These are phyloP conservation scores for Trissoscelio sp. DNA, from an alignment of 2,888 invertebrate species.

Conservation along the genomic window DNA sequence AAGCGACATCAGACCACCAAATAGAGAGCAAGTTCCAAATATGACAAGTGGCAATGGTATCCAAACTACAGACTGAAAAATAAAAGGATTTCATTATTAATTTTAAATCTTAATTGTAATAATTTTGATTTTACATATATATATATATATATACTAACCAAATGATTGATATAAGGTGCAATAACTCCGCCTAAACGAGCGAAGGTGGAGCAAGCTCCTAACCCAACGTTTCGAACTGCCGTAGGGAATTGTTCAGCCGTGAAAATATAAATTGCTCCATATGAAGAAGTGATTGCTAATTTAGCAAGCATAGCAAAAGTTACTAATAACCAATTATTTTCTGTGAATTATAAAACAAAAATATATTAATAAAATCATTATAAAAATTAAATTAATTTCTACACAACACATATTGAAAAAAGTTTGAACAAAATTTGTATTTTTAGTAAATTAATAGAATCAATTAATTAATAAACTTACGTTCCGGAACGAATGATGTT, in stretches of 20 bases:
- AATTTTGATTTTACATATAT: not conserved
- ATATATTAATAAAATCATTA: not conserved
- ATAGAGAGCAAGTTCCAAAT: conserved; percentile 85
- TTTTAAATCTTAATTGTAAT: not conserved
- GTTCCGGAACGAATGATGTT: conserved; percentile 85
- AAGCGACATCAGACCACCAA: conserved; percentile 85
- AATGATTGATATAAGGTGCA: conserved; percentile 86
- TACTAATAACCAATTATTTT: conserved; percentile 85
- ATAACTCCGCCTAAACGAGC: conserved; percentile 87
- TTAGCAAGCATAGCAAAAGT: conserved; percentile 89
- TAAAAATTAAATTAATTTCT: too few species aligned
- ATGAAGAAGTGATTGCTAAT: conserved; percentile 89
- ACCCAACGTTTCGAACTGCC: conserved; percentile 87
- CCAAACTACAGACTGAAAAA: conserved; percentile 85
- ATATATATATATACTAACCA: too few species aligned
- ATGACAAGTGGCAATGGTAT: conserved; percentile 86
- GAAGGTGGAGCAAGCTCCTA: conserved; percentile 87
- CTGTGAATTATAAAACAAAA: conserved; percentile 78
- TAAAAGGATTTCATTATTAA: not conserved
- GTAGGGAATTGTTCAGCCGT: conserved; percentile 91
- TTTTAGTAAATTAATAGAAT: not conserved
- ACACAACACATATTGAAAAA: too few species aligned
- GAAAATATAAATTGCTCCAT: conserved; percentile 89
- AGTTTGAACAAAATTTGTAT: not conserved
- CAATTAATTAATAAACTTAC: conserved; percentile 79